Evolutionary conservation across 1,140 invertebrate species (phyloP).

Genomic region (Listronotus bonariensis): DNA sequence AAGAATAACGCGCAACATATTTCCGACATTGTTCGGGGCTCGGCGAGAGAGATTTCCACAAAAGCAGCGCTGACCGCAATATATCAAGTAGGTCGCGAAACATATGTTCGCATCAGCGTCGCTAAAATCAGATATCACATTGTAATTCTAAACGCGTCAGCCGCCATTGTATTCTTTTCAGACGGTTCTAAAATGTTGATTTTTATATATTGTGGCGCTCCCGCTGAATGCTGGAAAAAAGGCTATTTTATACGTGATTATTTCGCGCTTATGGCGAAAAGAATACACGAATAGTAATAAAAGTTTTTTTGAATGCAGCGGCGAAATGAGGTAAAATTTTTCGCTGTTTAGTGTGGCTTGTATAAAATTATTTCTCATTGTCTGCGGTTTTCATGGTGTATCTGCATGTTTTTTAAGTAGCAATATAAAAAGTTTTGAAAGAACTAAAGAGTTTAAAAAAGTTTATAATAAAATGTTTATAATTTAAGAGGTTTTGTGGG

Average conservation of each 20-base stretch:
- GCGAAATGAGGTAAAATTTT: too few relatives aligned
- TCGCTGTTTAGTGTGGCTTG: too few relatives aligned
- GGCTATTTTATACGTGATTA: slow-evolving; percentile 17
- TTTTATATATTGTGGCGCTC: slow-evolving; percentile 14
- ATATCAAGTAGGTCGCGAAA: slow-evolving; percentile 33
- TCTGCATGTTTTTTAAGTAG: too few relatives aligned
- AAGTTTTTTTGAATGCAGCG: too few relatives aligned
- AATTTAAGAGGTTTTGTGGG: too few relatives aligned
- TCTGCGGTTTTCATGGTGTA: too few relatives aligned
- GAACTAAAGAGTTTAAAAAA: too few relatives aligned
- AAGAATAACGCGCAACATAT: slow-evolving; percentile 8
- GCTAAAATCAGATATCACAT: slow-evolving; percentile 35
- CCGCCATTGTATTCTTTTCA: slow-evolving; percentile 7
- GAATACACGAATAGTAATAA: too few relatives aligned
- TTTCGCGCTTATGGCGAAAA: slow-evolving; percentile 2
- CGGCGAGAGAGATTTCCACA: background rate
- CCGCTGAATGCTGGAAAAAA: slow-evolving; percentile 9
- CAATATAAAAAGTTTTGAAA: too few relatives aligned
- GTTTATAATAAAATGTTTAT: too few relatives aligned
- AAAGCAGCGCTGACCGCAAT: slow-evolving; percentile 5
- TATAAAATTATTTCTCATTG: too few relatives aligned
- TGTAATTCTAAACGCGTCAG: slow-evolving; percentile 24
- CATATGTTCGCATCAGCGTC: slow-evolving; percentile 32
- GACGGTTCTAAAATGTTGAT: slow-evolving; percentile 3
- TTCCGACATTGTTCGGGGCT: slow-evolving; percentile 4